Evolutionary conservation across 2,888 invertebrate species (phyloP), one percentile per base, ranked within the genome.

Genomic region (Pachymerium ferrugineum): DNA sequence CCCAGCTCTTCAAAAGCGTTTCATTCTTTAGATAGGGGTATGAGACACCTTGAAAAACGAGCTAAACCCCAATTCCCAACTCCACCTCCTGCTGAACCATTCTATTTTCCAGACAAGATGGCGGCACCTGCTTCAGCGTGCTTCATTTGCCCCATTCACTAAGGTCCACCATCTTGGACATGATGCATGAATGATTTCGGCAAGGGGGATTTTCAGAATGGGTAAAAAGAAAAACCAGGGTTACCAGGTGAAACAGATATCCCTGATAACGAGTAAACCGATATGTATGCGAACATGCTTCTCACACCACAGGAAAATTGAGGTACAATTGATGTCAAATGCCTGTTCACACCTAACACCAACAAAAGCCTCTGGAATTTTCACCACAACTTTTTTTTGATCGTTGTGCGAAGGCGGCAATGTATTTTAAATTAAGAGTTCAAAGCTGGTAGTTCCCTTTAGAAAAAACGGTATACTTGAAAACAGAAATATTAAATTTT

Each of bases 81-180:
- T 62, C 54, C 1, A 25, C 62, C 62, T 62, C 54, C 62, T 25
- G 62, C 62, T 8, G 62, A 1, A 3, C 28, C 62, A 62, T 62
- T 62, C 10, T 62, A 28, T 4, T 14, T 4, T 1, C 3, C 12
- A 28, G 62, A 62, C 62, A 62, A 62, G n/a, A 62, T 62, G 62
- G 62, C 62, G 62, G 62, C 62, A 62, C 62, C 62, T 62, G 62
- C 28, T 28, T 62, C 28, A 10, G 28, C 62, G 25, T 28, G 62
- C 62, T 62, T 62, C 62, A 62, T 62, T 62, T 62, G 62, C 12
- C 62, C 62, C 62, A 62, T 62, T 62, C 25, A 62, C 14, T 25
- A 12, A n/a, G n/a, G n/a, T n/a, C n/a, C n/a, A n/a, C n/a, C n/a
- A n/a, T n/a, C n/a, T n/a, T n/a, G 5, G 38, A 3, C 5, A 14